Evolutionary conservation across 2,797 vertebrate genomes (phyloP).

Genomic region (Acanthis flammea): DNA sequence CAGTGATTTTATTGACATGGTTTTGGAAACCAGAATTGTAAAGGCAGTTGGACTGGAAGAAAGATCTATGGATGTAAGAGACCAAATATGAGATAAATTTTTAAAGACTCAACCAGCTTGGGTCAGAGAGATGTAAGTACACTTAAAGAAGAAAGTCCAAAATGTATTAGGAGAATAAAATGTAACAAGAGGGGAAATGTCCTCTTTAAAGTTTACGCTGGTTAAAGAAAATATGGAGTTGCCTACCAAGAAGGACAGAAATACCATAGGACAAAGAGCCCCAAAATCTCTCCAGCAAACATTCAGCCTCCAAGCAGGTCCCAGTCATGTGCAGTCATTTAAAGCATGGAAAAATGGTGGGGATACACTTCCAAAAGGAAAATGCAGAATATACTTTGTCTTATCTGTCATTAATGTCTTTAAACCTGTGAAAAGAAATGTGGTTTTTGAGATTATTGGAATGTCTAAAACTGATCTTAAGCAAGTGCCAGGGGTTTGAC

Average conservation of each 20-base stretch:
- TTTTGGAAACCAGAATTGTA: not conserved
- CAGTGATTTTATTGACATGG: not conserved
- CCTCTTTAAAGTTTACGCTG: not conserved
- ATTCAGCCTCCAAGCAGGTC: not conserved
- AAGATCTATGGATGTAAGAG: not conserved
- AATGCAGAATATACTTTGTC: not conserved
- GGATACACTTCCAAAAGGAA: not conserved
- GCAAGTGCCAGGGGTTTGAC: not conserved
- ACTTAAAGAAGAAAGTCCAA: not conserved
- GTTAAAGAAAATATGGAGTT: not conserved
- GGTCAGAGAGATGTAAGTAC: not conserved
- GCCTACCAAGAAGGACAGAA: not conserved
- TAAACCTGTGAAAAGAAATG: not conserved
- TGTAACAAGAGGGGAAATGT: not conserved
- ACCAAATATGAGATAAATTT: not conserved
- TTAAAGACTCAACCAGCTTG: not conserved
- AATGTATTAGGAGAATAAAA: not conserved
- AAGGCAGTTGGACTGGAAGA: not conserved
- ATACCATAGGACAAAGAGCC: not conserved
- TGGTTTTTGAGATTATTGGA: not conserved
- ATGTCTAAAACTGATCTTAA: not conserved
- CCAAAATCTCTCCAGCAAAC: not conserved
- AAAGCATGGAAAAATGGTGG: not conserved
- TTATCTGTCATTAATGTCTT: not conserved
- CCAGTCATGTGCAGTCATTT: not conserved